Base-by-base conservation (phyloP, 2,797 vertebrate genomes). In the Phaenicophaeus curvirostris region DNA sequence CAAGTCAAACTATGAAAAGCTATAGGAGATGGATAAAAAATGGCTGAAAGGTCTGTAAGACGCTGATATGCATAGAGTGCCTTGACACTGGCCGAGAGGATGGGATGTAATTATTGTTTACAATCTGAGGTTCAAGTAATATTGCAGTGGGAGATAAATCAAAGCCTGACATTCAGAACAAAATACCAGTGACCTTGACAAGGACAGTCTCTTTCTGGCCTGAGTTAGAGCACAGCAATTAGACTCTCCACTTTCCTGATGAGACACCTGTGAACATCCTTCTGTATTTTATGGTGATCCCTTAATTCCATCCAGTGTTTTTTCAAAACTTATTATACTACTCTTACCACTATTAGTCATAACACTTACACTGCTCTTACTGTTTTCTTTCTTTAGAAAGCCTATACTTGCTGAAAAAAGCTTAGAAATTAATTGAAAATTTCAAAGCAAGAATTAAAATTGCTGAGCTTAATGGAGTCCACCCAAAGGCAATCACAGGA, bases 251-350 rank as follows among this genome's bases (percentile, higher is more conserved):
- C 61, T 28, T 42, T 6, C 58, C 6, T 5, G 30, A 15, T 7
- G 59, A 30, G 20, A 7, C 7, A 5, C 37, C 27, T 30, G 8
- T 0, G 5, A 3, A 2, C 0, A 4, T 7, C 71, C 80, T 35
- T 27, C 53, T 12, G 31, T 27, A 19, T 6, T 24, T 13, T 14
- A 1, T 3, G 68, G 4, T 5, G 24, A 19, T 4, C 31, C 46
- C 48, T 15, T 5, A 3, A 5, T 8, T 14, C 72, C 27, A 13
- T 5, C 42, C 33, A 14, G 10, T 2, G 11, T 0, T 6, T 9
- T 37, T 3, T 7, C 0, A 2, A 72, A 53, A 46, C 11, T 11
- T 4, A 3, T 0, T 33, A 4, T 0, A 3, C 39, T 27, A 1
- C 50, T 48, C 37, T 10, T 3, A 8, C 8, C 18, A 3, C 21